Conservation (phyloP, 2,797 vertebrate genomes). For the Scleropages formosus region DNA sequence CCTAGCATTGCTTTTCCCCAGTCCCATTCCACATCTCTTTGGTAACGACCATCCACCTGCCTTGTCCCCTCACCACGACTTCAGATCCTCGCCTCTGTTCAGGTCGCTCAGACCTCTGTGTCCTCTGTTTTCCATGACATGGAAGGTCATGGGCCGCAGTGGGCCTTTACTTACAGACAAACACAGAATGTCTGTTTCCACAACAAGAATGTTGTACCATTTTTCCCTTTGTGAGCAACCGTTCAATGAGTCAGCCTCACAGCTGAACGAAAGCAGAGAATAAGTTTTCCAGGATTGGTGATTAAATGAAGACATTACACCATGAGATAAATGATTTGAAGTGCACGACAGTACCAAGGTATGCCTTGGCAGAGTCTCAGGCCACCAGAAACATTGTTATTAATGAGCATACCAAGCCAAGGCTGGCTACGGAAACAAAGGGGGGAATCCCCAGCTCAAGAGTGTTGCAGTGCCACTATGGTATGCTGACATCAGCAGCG, state of each 20-base stretch:
- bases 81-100: too few relatives aligned
- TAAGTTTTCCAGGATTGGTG: background rate
- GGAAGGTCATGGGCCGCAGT: too few relatives aligned
- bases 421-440: conserved; percentile 24
- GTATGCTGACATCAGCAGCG: background rate
- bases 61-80: too few relatives aligned
- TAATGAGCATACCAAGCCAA: conserved; percentile 27
- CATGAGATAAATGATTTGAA: background rate
- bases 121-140: too few relatives aligned
- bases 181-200: too few relatives aligned
- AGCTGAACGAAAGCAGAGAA: background rate
- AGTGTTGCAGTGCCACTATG: conserved; percentile 21
- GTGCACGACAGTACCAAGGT: background rate
- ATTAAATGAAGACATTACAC: background rate
- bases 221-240: too few relatives aligned
- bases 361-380: conserved; percentile 21
- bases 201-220: too few relatives aligned
- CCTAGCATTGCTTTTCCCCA: too few relatives aligned
- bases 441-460: conserved; percentile 29
- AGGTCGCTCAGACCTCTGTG: too few relatives aligned
- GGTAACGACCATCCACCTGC: too few relatives aligned
- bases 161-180: too few relatives aligned
- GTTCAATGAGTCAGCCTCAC: background rate
- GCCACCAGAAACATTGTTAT: conserved; percentile 30
- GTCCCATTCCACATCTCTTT: too few relatives aligned